Percentiles rank a stretch among this genome's conserved stretches.
Conservation (phyloP, 2,113 vertebrate species). For the Pangasianodon gigas region DNA sequence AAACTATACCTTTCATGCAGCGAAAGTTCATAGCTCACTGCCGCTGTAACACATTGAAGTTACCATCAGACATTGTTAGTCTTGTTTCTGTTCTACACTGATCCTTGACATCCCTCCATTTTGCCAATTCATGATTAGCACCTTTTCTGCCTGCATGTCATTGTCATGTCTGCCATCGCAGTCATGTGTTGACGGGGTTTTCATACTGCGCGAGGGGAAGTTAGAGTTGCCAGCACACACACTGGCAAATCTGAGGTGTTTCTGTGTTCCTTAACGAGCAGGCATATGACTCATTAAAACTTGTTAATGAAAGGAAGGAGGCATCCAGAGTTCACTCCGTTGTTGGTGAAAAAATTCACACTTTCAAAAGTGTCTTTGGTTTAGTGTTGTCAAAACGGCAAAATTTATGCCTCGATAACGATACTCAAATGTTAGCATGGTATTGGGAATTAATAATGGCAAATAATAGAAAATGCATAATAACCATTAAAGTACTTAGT, state of each 20-base stretch:
- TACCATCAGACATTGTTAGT: conserved; percentile 17
- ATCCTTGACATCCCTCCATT: conserved; percentile 18
- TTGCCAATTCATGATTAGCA: conserved; percentile 58
- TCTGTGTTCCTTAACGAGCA: conserved; percentile 54
- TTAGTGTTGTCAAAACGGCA: background rate
- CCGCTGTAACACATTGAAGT: background rate
- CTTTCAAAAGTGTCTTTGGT: conserved; percentile 8
- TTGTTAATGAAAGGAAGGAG: conserved; percentile 62
- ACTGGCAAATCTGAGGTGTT: conserved; percentile 52
- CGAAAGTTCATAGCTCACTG: background rate
- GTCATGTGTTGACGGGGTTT: conserved; percentile 54
- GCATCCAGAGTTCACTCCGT: conserved; percentile 53
- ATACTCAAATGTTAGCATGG: background rate
- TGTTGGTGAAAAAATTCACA: conserved; percentile 48
- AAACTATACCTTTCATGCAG: background rate
- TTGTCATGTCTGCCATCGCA: conserved; percentile 59
- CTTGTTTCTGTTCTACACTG: background rate
- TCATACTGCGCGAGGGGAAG: conserved; percentile 55
- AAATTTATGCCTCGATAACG: background rate
- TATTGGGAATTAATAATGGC: background rate
- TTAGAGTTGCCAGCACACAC: conserved; percentile 57
- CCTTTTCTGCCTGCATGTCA: conserved; percentile 37
- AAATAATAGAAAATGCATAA: too few species aligned
- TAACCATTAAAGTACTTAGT: background rate
- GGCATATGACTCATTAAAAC: conserved; percentile 77